A percentile compares a stretch with the other conserved stretches of the same genome.
Conservation (phyloP, 2,113 vertebrate genomes). For the Vanacampus margaritifer region DNA sequence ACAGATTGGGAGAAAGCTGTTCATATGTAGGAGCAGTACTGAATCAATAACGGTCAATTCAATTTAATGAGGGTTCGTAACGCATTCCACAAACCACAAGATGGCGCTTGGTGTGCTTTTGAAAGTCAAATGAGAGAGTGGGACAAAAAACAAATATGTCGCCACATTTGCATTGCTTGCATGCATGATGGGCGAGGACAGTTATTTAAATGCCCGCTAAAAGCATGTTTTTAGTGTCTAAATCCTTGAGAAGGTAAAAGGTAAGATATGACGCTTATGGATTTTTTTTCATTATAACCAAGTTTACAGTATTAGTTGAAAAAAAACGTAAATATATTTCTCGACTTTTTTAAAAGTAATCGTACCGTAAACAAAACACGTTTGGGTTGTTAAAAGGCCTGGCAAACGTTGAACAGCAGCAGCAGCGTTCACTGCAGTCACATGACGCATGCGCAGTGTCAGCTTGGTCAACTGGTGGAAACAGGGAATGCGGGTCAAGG, state of each 20-base stretch:
- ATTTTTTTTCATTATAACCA: background rate
- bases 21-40: too few species aligned
- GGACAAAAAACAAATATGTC: background rate
- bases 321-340: background rate
- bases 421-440: constrained; percentile 37
- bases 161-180: background rate
- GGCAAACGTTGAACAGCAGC: background rate
- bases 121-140: constrained; percentile 3
- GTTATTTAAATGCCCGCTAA: background rate
- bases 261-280: background rate
- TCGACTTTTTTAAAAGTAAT: background rate
- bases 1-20: too few species aligned
- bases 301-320: background rate
- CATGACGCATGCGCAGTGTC: constrained; percentile 75
- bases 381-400: background rate
- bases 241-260: background rate
- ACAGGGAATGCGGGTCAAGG: constrained; percentile 44
- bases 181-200: background rate
- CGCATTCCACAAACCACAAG: constrained; percentile 23
- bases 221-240: background rate
- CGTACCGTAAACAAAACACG: background rate
- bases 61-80: background rate
- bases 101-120: constrained; percentile 31
- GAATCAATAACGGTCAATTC: too few species aligned
- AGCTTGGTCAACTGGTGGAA: constrained; percentile 57